Evolutionary conservation across 2,888 invertebrate species (phyloP), one percentile per base, ranked within the genome.

Genomic region (Philhelius pedissequus): DNA sequence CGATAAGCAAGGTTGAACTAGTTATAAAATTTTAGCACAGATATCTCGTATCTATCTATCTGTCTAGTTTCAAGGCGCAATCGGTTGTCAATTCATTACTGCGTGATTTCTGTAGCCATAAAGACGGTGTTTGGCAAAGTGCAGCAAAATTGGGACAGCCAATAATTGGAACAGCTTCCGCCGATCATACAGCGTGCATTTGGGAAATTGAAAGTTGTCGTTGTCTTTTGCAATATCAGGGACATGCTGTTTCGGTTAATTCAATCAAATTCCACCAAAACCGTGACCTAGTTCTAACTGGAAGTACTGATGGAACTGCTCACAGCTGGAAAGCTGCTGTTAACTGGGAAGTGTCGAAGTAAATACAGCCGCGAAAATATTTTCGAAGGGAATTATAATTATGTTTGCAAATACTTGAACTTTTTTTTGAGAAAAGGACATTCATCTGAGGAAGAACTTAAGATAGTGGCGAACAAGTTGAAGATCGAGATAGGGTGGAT

Each of bases 61-160:
- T 99, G 11, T 98, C 98, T 5, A 98, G 98, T 89, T 98, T 98
- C 90, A 98, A 97, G 89, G 96, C 96, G 11, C 94, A 94, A 87
- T 89, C 93, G 91, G 91, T 94, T 90, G 89, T 94, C 45, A 93
- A 94, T 88, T 92, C 92, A 18, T 92, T 96, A 43, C 93, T 96
- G 3, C 93, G 95, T 71, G 97, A 97, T 90, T 98, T 96, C 90
- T 93, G 94, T 9, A 99, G 99, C 0, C 99, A 99, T 91, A 96
- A 97, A 88, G 99, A 99, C 93, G 99, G 99, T 0, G 97, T 99
- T 27, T 99, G 99, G 99, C 99, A 99, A 92, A 97, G 99, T 1
- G 95, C 96, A 0, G 96, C 97, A 1, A 93, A 96, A 88, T 94
- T 95, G 13, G 96, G 96, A 2, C 96, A 97, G 87, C 95, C 96